Conservation (phyloP, 2,797 vertebrate genomes). For the Picus viridis region DNA sequence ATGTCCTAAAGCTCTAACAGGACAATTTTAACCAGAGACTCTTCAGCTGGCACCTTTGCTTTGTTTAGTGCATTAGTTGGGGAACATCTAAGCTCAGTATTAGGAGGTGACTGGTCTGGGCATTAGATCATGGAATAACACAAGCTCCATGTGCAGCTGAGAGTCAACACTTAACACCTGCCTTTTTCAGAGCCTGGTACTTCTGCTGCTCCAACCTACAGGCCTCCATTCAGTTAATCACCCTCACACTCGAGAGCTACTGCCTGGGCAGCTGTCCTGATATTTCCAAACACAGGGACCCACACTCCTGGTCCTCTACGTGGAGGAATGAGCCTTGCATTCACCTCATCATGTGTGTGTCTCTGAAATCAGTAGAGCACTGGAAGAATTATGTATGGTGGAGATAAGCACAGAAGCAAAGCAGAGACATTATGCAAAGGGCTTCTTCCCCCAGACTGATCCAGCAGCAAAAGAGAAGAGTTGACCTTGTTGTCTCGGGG, state of each 20-base stretch:
- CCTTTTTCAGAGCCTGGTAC: neutral
- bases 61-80: neutral
- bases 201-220: neutral
- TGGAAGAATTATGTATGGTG: neutral
- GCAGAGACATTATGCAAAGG: neutral
- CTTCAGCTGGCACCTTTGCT: constrained; percentile 34
- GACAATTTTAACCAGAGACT: neutral
- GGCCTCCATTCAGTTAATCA: constrained; percentile 25
- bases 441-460: neutral
- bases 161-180: constrained; percentile 35
- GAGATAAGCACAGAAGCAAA: neutral
- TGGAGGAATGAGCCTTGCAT: neutral
- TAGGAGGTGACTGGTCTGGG: neutral
- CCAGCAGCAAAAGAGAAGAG: neutral
- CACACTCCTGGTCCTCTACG: neutral
- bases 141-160: neutral
- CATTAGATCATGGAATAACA: constrained; percentile 21
- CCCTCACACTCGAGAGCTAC: constrained; percentile 46
- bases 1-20: neutral
- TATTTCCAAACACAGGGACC: neutral
- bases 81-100: neutral
- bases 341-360: accelerated
- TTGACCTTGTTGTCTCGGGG: neutral
- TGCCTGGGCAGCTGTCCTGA: constrained; percentile 12
- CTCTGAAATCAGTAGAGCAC: neutral